Evolutionary conservation across 2,888 invertebrate genomes (phyloP), one percentile per base, ranked within the genome.

Genomic region (Eugnorisma glareosa): DNA sequence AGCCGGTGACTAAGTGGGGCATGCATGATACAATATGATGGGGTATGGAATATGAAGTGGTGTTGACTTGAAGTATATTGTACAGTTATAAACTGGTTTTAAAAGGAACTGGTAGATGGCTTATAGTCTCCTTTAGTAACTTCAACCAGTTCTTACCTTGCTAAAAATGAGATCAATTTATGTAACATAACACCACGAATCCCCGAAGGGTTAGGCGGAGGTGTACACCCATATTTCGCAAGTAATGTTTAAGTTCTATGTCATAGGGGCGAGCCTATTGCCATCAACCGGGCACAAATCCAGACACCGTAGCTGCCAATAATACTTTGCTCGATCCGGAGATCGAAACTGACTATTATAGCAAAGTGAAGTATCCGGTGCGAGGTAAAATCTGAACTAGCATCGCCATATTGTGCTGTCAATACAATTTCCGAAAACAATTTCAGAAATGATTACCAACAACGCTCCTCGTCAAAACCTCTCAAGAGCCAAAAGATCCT

Each of bases 1-100:
- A 64, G 18, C 64, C 40, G n/a, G n/a, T 5, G 3, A 8, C 18
- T 64, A 64, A 64, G 64, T 64, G 40, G 35, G 15, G 40, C 64
- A 37, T 37, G 37, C n/a, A 64, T 64, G 64, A 64, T 64, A 64
- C 43, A 28, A 40, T 28, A 64, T 64, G n/a, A 64, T 64, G n/a
- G 64, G 64, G 40, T 8, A 40, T 64, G 64, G 64, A 40, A 28
- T 64, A n/a, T 64, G 2, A 64, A 40, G 40, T 64, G 40, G 40
- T 40, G 35, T 18, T 18, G 31, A 31, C 18, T 31, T 0, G 1
- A 31, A 31, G 18, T 57, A 8, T 57, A 18, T 57, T 28, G 57
- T 57, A 28, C 15, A 15, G 28, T 57, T 28, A 28, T 28, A 31
- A 51, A 68, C 7, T 40, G 37, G 40, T 57, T 57, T 5, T 8